phyloP scores from a whole-genome alignment of 2,888 invertebrate genomes.

The Sminthurides aquaticus region DNA sequence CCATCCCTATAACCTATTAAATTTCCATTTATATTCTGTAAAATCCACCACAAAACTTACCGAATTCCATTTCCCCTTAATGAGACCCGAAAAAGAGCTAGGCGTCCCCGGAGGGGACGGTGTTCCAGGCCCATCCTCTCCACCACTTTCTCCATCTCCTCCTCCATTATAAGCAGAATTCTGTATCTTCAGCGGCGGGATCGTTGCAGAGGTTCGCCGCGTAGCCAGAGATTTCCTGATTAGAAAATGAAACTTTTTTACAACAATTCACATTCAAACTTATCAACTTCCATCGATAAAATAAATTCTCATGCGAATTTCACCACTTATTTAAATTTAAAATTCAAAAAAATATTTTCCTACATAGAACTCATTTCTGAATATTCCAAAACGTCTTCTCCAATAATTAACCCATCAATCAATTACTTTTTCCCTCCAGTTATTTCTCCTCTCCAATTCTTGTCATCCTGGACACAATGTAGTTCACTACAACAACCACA shows the following conservation, averaged over 20 bases:
- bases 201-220: slow-evolving; percentile 22
- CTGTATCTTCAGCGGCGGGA: slow-evolving; percentile 21
- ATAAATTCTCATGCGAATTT: neutral
- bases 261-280: neutral
- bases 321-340: neutral
- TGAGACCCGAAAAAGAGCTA: slow-evolving; percentile 23
- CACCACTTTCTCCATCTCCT: slow-evolving; percentile 4
- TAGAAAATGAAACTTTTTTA: neutral
- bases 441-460: no score
- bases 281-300: no score
- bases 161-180: slow-evolving; percentile 3
- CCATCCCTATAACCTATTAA: neutral
- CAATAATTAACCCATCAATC: no score
- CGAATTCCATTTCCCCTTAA: slow-evolving; percentile 25
- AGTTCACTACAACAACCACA: no score
- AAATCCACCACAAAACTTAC: slow-evolving; percentile 9
- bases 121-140: neutral
- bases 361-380: no score
- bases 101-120: slow-evolving; percentile 14
- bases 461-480: no score
- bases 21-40: neutral
- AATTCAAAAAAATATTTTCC: neutral
- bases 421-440: no score
- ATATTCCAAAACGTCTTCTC: neutral
- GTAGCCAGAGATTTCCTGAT: slow-evolving; percentile 16